phyloP scores from a whole-genome alignment of 2,888 invertebrate genomes.

The Stenodera caucasica region DNA sequence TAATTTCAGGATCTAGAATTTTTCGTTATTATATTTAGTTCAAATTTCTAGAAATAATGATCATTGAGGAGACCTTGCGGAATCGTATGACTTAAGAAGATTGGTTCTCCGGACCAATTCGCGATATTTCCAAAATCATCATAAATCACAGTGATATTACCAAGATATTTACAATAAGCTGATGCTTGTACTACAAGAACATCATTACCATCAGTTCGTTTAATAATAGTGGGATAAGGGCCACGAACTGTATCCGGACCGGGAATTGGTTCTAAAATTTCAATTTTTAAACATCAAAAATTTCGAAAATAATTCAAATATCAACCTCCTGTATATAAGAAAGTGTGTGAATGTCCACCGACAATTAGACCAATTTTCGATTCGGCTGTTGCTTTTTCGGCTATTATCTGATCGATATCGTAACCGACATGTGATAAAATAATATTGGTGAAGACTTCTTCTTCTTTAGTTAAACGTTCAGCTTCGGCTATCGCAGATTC shows the following conservation, averaged over 20 bases:
- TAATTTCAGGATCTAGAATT: conserved; percentile 32
- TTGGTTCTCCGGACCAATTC: conserved; percentile 69
- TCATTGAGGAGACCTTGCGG: conserved; percentile 26
- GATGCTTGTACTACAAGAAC: conserved; percentile 74
- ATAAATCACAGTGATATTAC: conserved; percentile 72
- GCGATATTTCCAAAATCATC: conserved; percentile 67
- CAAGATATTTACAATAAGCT: conserved; percentile 74
- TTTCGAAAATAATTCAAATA: background rate
- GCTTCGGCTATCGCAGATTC: conserved; percentile 69
- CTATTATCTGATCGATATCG: conserved; percentile 68
- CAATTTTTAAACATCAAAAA: background rate
- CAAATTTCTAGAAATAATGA: background rate
- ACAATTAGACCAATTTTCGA: conserved; percentile 75
- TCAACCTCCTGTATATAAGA: conserved; percentile 66
- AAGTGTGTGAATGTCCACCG: conserved; percentile 81
- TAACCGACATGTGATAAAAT: conserved; percentile 81
- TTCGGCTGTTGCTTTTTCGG: conserved; percentile 61
- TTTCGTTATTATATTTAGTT: background rate
- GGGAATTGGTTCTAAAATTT: conserved; percentile 6
- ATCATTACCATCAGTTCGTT: conserved; percentile 59
- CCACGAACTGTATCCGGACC: conserved; percentile 62
- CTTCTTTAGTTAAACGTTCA: conserved; percentile 59
- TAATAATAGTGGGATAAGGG: conserved; percentile 71
- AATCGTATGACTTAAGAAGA: conserved; percentile 63
- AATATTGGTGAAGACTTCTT: conserved; percentile 76